Evolutionary conservation across 2,888 invertebrate genomes (phyloP).

Genomic region (Geophilus truncorum): DNA sequence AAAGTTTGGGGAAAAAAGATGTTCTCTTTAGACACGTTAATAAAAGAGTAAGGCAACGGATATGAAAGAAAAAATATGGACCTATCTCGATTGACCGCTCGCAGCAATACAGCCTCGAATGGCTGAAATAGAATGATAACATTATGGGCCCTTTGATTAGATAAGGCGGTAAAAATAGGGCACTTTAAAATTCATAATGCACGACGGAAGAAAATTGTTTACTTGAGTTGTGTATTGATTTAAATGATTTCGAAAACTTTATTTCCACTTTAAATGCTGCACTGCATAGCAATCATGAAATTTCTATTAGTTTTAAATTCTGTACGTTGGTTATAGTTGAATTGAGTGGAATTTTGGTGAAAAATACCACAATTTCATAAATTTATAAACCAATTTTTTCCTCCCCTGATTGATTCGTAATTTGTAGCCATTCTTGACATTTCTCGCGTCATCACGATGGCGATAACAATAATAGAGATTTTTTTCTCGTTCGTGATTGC

Average conservation of each 20-base stretch:
- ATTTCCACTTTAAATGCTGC: too few species aligned
- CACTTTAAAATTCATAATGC: neutral
- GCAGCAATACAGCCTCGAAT: neutral
- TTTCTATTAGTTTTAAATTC: too few species aligned
- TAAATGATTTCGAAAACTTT: neutral
- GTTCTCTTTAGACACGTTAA: neutral
- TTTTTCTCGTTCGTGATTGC: neutral
- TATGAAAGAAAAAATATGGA: neutral
- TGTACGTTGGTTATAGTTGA: too few species aligned
- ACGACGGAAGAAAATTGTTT: neutral
- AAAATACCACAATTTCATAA: too few species aligned
- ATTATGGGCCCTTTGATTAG: neutral
- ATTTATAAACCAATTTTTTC: too few species aligned
- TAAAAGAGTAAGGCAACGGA: neutral
- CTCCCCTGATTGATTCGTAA: neutral
- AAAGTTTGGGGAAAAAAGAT: neutral
- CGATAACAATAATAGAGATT: neutral
- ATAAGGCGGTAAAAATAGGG: neutral
- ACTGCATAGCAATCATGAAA: too few species aligned
- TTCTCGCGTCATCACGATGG: neutral
- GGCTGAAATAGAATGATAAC: neutral
- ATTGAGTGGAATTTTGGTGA: neutral
- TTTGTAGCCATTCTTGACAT: constrained; percentile 10
- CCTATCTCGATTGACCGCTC: neutral
- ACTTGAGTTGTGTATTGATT: neutral